Base-by-base conservation (phyloP, 2,113 vertebrate species). In the Nothobranchius furzeri region DNA sequence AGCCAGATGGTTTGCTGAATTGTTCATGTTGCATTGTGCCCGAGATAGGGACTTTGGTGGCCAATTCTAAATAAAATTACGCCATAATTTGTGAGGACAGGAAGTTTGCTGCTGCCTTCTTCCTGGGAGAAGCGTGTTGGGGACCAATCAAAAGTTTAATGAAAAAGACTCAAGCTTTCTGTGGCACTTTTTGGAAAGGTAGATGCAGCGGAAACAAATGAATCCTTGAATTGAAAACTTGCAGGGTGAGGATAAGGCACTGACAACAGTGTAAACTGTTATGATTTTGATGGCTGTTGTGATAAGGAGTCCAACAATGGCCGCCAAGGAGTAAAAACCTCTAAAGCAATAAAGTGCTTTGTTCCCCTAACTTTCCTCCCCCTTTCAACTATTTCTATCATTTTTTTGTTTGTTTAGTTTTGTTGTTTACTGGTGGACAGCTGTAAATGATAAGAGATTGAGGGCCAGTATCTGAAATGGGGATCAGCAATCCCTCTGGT, bases 1-100 rank as follows among this genome's bases (percentile, higher is more conserved):
- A 93, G 91, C 91, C 96, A 97, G 94, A 94, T 95, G 93, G 93
- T n/a, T 60, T 86, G 81, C 83, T 87, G 70, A 93, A 88, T 88
- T 84, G 91, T 71, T 88, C 72, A 60, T 87, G 91, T 87, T 87
- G 93, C 86, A 77, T 85, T 75, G 85, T 93, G 93, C 90, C 93
- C 93, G 94, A 87, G 92, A 92, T 93, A 93, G 93, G 90, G 81
- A 83, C 84, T 87, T 17, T 53, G 50, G 83, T 90, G 88, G 83
- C 82, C 75, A 67, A 79, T 87, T 90, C 84, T 85, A 82, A 91
- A 86, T 60, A 90, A 85, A 73, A 73, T 76, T 84, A 80, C 67
- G 89, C 80, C 76, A 86, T 86, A 83, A 86, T 74, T 83, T 75
- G 79, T 65, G 54, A 64, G 61, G 73, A 64, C 70, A 69, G 75